A percentile compares a stretch with the other conserved stretches of the same genome.
Evolutionary conservation across 37 sponge, comb jelly and placozoan species (phyloP).

Genomic region (Hexactinellida sp.): DNA sequence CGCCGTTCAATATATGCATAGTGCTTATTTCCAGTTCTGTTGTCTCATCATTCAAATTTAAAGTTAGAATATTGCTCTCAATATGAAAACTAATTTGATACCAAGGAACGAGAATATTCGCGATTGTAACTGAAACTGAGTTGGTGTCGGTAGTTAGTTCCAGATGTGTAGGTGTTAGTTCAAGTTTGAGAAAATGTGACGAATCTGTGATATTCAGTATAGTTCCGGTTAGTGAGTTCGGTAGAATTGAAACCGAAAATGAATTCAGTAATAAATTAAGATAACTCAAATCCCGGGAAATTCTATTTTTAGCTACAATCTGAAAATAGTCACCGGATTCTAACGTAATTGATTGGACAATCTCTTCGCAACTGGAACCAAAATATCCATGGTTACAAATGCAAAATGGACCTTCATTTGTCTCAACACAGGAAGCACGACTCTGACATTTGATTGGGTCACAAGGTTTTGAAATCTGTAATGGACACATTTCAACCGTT

Average conservation of each 20-base stretch:
- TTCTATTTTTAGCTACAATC: conserved; percentile 5
- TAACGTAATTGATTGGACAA: background rate
- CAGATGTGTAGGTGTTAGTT: background rate
- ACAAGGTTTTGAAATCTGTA: background rate
- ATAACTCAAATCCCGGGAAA: background rate
- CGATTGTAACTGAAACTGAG: background rate
- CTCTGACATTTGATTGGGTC: background rate
- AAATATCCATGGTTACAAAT: conserved; percentile 7
- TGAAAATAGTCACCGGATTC: background rate
- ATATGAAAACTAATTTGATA: background rate
- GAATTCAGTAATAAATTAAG: background rate
- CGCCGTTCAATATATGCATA: background rate
- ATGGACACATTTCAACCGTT: background rate
- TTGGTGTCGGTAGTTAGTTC: background rate
- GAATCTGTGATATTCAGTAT: background rate
- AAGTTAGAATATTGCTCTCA: background rate
- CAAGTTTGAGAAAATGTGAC: background rate
- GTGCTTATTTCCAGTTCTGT: background rate
- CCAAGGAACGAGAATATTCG: background rate
- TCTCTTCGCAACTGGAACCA: background rate
- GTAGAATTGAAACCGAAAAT: background rate
- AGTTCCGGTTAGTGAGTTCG: background rate
- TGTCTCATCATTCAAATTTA: background rate
- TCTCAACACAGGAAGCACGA: background rate
- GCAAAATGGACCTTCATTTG: background rate